phyloP scores from a whole-genome alignment of 2,797 vertebrate genomes.

The Ctenochaetus hawaiiensis region DNA sequence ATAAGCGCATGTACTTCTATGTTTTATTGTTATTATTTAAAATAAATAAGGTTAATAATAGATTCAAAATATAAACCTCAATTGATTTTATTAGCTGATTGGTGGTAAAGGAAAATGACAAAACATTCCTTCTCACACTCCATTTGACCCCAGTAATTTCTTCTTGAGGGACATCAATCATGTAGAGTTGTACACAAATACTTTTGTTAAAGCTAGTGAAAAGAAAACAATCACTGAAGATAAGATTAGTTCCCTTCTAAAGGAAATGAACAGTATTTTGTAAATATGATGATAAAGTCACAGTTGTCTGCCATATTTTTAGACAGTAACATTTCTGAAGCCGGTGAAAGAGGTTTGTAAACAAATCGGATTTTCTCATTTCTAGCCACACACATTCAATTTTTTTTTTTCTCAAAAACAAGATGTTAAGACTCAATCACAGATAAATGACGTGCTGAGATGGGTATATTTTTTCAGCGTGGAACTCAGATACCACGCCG shows the following conservation, averaged over 20 bases:
- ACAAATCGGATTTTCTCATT: constrained; percentile 12
- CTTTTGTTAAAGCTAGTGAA: neutral
- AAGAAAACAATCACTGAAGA: neutral
- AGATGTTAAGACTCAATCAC: constrained; percentile 33
- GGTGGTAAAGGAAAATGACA: neutral
- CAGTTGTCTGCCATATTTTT: constrained; percentile 2
- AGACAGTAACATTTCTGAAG: neutral
- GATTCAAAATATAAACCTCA: no score
- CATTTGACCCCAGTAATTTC: neutral
- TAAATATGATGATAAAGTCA: neutral
- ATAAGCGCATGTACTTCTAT: neutral
- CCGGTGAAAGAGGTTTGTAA: constrained; percentile 11
- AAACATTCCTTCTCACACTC: neutral
- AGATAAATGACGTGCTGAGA: constrained; percentile 40
- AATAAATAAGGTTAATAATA: no score
- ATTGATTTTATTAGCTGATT: neutral
- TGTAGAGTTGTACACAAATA: neutral
- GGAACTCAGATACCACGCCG: constrained; percentile 29
- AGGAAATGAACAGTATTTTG: neutral
- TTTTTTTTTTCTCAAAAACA: neutral
- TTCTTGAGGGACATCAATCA: no score
- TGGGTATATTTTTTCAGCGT: constrained; percentile 26
- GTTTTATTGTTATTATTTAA: no score
- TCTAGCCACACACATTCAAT: neutral
- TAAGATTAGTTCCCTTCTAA: neutral